A percentile compares a stretch with the other conserved stretches of the same genome.
phyloP scores from a whole-genome alignment of 1,140 invertebrate genomes.

The Lepeophtheirus salmonis region DNA sequence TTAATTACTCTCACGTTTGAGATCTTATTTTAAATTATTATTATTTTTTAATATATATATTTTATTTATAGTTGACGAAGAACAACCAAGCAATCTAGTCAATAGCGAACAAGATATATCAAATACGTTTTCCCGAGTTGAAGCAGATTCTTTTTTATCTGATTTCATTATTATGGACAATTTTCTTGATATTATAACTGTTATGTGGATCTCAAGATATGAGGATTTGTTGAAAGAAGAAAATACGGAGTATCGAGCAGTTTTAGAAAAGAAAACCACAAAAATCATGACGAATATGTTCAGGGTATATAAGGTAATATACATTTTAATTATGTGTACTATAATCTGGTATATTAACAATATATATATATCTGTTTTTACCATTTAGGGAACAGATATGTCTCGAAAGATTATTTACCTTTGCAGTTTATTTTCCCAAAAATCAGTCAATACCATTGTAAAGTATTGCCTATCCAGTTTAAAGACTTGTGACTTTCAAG shows the following conservation, averaged over 20 bases:
- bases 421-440: not conserved
- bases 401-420: not conserved
- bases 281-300: constrained; percentile 1
- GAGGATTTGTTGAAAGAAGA: not conserved
- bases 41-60: not conserved
- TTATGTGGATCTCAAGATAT: not conserved
- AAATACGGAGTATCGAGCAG: not conserved
- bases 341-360: too few relatives aligned
- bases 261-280: constrained; percentile 1
- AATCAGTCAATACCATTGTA: not conserved
- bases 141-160: not conserved
- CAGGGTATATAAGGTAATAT: not conserved
- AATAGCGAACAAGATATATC: too few relatives aligned
- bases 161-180: not conserved
- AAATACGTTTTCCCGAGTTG: too few relatives aligned
- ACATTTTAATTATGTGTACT: too few relatives aligned
- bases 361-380: too few relatives aligned
- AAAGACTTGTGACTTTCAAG: too few relatives aligned
- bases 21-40: not conserved
- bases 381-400: not conserved
- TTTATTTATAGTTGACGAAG: too few relatives aligned
- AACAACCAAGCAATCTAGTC: too few relatives aligned
- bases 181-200: not conserved
- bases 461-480: not conserved
- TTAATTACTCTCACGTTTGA: not conserved